These are phyloP conservation scores for Sciurus carolinensis DNA, from an alignment of 2,797 vertebrate species.

Conservation along the genomic window DNA sequence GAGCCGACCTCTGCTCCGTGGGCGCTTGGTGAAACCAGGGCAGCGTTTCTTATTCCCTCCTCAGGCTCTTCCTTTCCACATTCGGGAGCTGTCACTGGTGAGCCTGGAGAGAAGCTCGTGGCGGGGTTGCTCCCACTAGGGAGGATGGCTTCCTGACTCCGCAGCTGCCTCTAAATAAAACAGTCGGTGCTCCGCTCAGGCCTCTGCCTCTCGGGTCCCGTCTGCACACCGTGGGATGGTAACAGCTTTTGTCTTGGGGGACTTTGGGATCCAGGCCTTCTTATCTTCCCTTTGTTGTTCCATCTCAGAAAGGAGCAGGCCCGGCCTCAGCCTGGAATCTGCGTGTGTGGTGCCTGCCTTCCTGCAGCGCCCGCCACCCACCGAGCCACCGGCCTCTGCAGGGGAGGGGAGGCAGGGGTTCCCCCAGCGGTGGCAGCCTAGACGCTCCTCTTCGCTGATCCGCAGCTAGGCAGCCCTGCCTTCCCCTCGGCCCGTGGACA, in stretches of 20 bases:
- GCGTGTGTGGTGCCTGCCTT: background rate
- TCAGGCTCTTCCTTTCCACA: background rate
- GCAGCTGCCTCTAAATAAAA: no score
- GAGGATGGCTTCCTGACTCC: background rate
- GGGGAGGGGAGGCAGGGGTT: background rate
- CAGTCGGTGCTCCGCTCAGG: background rate
- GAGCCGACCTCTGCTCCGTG: background rate
- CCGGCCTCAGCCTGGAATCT: background rate
- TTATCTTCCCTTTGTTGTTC: conserved; percentile 31
- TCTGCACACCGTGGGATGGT: background rate
- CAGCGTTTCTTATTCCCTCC: background rate
- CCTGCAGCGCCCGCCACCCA: conserved; percentile 46
- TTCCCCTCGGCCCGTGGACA: background rate
- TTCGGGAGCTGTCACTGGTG: background rate
- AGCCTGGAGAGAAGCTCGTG: background rate
- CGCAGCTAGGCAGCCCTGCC: background rate
- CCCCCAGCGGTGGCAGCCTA: background rate
- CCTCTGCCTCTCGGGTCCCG: background rate
- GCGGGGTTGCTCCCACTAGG: background rate
- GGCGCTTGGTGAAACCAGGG: background rate
- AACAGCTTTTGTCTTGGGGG: background rate
- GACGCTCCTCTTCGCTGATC: background rate
- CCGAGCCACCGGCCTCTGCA: conserved; percentile 28
- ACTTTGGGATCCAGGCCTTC: background rate
- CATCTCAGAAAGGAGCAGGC: background rate